Conservation (phyloP, 2,113 vertebrate genomes). For the Castor canadensis region DNA sequence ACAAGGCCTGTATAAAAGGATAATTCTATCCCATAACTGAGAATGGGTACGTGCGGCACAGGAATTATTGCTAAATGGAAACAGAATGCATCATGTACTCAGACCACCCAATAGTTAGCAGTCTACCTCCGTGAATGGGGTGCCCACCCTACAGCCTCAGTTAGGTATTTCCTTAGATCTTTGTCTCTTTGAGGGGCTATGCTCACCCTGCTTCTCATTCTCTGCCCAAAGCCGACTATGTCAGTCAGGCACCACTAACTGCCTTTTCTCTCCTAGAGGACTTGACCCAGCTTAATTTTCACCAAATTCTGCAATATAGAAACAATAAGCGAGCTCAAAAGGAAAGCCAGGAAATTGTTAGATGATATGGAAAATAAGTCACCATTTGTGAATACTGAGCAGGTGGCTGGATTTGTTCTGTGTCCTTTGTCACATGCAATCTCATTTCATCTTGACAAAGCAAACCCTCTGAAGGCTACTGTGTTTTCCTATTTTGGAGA, state of each 20-base stretch:
- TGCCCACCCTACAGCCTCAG: neutral
- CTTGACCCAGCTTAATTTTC: neutral
- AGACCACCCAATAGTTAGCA: neutral
- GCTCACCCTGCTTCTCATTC: neutral
- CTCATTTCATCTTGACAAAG: neutral
- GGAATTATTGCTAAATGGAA: constrained; percentile 42
- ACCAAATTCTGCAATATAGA: neutral
- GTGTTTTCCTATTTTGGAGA: neutral
- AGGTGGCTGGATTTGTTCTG: neutral
- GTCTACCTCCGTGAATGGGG: neutral
- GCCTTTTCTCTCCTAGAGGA: neutral
- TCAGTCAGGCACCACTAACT: neutral
- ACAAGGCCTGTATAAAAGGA: constrained; percentile 1
- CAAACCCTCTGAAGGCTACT: neutral
- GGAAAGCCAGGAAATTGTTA: neutral
- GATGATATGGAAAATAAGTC: neutral
- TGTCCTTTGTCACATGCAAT: neutral
- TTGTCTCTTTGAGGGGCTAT: neutral
- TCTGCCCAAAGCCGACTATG: neutral
- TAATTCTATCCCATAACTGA: constrained; percentile 4
- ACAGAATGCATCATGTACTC: neutral
- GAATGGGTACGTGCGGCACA: neutral
- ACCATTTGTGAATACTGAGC: neutral
- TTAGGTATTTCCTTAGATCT: neutral
- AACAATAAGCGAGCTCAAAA: neutral